Evolutionary conservation across 2,888 invertebrate genomes (phyloP).

Genomic region (Salpingus planirostris): DNA sequence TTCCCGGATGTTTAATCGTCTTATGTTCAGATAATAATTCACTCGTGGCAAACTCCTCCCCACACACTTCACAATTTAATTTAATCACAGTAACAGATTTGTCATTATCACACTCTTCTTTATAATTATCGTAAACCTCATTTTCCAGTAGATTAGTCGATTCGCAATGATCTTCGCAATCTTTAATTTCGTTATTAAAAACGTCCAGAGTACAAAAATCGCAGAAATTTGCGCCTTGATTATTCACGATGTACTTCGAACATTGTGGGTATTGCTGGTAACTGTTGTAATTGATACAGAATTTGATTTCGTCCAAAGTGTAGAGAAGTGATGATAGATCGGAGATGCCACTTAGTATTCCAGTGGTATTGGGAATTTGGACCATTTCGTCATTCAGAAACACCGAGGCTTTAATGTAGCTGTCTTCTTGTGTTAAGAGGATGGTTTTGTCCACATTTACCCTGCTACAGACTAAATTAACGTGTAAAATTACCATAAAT

Average conservation of each 20-base stretch:
- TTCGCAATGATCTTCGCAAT: neutral
- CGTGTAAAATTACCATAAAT: slow-evolving; percentile 22
- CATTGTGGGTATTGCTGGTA: slow-evolving; percentile 2
- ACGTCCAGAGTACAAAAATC: slow-evolving; percentile 5
- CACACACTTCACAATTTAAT: too few relatives aligned
- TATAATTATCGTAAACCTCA: too few relatives aligned
- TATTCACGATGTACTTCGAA: slow-evolving; percentile 2
- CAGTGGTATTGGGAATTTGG: slow-evolving; percentile 17
- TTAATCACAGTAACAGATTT: too few relatives aligned
- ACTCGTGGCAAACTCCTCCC: too few relatives aligned
- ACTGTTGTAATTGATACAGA: slow-evolving; percentile 17
- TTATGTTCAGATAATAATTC: too few relatives aligned
- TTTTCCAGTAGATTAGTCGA: too few relatives aligned
- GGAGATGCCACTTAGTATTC: slow-evolving; percentile 17
- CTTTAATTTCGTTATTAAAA: neutral
- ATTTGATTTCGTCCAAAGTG: slow-evolving; percentile 16
- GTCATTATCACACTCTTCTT: too few relatives aligned
- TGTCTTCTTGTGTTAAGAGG: slow-evolving; percentile 15
- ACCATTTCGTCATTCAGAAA: slow-evolving; percentile 22
- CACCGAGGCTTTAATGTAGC: slow-evolving; percentile 15
- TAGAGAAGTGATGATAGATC: slow-evolving; percentile 21
- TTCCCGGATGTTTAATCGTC: too few relatives aligned
- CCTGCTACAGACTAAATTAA: slow-evolving; percentile 14
- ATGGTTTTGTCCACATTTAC: slow-evolving; percentile 24
- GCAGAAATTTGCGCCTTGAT: slow-evolving; percentile 1